Percentiles rank a stretch among this genome's conserved stretches.
These are phyloP conservation scores for Drosophila lacteicornis DNA, from an alignment of 1,140 invertebrate species.

Conservation along the genomic window DNA sequence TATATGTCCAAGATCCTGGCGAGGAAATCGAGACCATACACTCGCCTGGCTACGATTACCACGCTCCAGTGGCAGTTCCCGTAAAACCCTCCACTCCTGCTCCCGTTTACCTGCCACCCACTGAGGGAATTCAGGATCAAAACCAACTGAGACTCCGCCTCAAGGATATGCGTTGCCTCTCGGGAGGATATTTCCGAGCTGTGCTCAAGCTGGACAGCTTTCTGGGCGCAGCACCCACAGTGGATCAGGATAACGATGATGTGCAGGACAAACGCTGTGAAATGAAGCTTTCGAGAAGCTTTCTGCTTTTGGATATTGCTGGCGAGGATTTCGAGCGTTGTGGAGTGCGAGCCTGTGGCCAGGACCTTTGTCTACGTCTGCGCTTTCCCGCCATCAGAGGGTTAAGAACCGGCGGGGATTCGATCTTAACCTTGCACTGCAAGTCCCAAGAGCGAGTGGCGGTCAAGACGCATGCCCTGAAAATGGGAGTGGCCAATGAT, in stretches of 20 bases:
- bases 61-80: conserved; percentile 50
- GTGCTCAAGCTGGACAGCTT: conserved; percentile 78
- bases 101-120: conserved; percentile 65
- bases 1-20: conserved; percentile 61
- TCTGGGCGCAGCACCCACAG: conserved; percentile 59
- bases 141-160: conserved; percentile 63
- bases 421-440: conserved; percentile 88
- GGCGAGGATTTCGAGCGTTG: conserved; percentile 78
- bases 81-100: conserved; percentile 61
- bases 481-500: conserved; percentile 85
- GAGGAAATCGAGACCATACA: conserved; percentile 52
- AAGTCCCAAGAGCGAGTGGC: conserved; percentile 87
- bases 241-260: conserved; percentile 72
- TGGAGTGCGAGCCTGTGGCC: conserved; percentile 83
- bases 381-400: conserved; percentile 88
- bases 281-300: conserved; percentile 63
- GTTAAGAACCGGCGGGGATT: conserved; percentile 87
- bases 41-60: conserved; percentile 66
- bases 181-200: conserved; percentile 70
- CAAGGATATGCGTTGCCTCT: conserved; percentile 82
- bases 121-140: conserved; percentile 18
- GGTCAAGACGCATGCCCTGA: conserved; percentile 86
- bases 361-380: conserved; percentile 86
- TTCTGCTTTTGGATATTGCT: conserved; percentile 68
- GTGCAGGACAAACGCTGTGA: conserved; percentile 64